A percentile compares a stretch with the other conserved stretches of the same genome.
Conservation (phyloP, 2,888 invertebrate genomes). For the Drosophila mimetica region DNA sequence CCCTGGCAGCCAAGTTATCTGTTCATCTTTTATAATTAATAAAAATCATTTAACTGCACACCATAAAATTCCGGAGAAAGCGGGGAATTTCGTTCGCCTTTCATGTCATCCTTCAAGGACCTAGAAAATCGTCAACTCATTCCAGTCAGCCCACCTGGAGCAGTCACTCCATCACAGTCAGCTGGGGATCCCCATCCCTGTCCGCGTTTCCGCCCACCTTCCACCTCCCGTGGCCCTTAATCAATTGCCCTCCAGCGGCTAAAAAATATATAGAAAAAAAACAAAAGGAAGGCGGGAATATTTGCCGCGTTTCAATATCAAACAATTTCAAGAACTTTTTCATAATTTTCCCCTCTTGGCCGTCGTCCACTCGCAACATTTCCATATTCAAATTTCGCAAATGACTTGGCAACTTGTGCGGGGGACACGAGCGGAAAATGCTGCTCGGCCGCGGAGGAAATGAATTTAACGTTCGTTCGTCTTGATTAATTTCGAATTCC, state of each 20-base stretch:
- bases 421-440: conserved; percentile 31
- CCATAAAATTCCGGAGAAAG: conserved; percentile 12
- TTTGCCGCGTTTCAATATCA: conserved; percentile 47
- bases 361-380: conserved; percentile 34
- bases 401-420: conserved; percentile 53
- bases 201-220: neutral
- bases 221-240: conserved; percentile 4
- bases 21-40: conserved; percentile 7
- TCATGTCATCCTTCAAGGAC: neutral
- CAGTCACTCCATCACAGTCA: conserved; percentile 25
- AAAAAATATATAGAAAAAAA: neutral
- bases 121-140: conserved; percentile 27
- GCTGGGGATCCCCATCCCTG: neutral
- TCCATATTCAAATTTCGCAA: conserved; percentile 62
- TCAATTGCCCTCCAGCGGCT: conserved; percentile 31
- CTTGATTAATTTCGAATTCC: conserved; percentile 54
- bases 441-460: conserved; percentile 45
- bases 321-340: conserved; percentile 57
- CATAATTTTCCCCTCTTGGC: conserved; percentile 30
- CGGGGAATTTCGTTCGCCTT: conserved; percentile 7
- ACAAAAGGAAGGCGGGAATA: conserved; percentile 19
- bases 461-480: conserved; percentile 47
- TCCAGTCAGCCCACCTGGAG: conserved; percentile 27
- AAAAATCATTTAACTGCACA: conserved; percentile 16
- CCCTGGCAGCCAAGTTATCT: neutral